Evolutionary conservation across 2,888 invertebrate species (phyloP).

Genomic region (Rotaria sp.): DNA sequence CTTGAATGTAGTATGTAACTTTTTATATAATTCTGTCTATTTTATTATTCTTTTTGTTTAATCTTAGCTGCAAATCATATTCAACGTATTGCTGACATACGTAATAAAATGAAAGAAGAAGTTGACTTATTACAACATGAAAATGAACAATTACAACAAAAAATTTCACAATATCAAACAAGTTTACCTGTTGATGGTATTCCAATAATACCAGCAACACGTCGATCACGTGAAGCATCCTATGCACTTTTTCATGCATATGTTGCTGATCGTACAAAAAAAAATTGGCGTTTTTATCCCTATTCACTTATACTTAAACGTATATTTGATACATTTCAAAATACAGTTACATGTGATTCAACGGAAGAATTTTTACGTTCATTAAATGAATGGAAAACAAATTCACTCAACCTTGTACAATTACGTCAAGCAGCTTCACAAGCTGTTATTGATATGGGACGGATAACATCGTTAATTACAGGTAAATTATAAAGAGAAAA

Average conservation of each 20-base stretch:
- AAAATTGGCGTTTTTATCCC: conserved; percentile 97
- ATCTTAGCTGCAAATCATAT: conserved; percentile 72
- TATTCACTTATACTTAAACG: conserved; percentile 84
- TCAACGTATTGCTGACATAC: conserved; percentile 74
- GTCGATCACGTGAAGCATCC: conserved; percentile 63
- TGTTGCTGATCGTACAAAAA: conserved; percentile 73
- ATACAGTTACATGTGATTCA: conserved; percentile 81
- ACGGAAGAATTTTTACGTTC: conserved; percentile 83
- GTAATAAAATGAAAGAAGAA: conserved; percentile 77
- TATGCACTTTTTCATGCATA: conserved; percentile 74
- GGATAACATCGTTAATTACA: neutral
- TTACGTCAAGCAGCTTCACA: conserved; percentile 61
- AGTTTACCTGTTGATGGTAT: conserved; percentile 89
- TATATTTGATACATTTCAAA: conserved; percentile 79
- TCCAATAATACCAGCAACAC: conserved; percentile 78
- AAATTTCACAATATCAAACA: conserved; percentile 87
- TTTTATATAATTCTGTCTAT: neutral
- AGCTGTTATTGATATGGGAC: neutral
- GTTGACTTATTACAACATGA: conserved; percentile 78
- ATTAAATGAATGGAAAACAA: conserved; percentile 85
- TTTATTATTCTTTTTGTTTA: conserved; percentile 47
- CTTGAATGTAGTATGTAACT: conserved; percentile 70
- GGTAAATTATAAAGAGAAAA: neutral
- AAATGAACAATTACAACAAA: conserved; percentile 73
- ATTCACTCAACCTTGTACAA: conserved; percentile 85